These are phyloP conservation scores for Heterodera carotae DNA, from an alignment of 1,140 invertebrate species.

Conservation along the genomic window DNA sequence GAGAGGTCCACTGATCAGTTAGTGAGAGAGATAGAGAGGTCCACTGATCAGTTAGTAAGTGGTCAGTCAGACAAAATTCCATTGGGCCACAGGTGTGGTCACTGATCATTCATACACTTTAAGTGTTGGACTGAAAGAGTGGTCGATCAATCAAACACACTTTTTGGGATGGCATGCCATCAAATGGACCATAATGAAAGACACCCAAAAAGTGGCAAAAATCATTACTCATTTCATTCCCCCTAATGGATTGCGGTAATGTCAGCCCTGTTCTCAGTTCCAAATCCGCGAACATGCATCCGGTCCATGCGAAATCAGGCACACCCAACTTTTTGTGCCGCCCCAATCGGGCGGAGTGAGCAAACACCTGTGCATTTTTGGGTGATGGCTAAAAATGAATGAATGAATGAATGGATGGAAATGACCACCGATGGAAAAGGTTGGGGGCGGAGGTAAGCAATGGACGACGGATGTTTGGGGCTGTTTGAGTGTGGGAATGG, in stretches of 20 bases:
- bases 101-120: too few relatives aligned
- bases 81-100: too few relatives aligned
- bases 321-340: conserved; percentile 1
- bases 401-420: neutral
- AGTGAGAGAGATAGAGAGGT: too few relatives aligned
- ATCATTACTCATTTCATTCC: neutral
- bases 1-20: too few relatives aligned
- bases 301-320: neutral
- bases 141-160: too few relatives aligned
- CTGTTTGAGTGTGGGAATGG: neutral
- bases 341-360: neutral
- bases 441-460: too few relatives aligned
- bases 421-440: neutral
- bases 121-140: too few relatives aligned
- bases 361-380: neutral
- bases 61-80: too few relatives aligned
- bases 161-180: too few relatives aligned
- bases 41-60: too few relatives aligned
- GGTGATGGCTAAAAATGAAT: neutral
- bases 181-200: too few relatives aligned
- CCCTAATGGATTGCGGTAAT: too few relatives aligned
- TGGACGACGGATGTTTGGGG: neutral
- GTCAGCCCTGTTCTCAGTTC: neutral
- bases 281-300: conserved; percentile 2
- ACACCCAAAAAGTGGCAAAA: neutral